Conservation (phyloP, 35 echinoderm and acorn worm genomes). For the Acanthaster planci region DNA sequence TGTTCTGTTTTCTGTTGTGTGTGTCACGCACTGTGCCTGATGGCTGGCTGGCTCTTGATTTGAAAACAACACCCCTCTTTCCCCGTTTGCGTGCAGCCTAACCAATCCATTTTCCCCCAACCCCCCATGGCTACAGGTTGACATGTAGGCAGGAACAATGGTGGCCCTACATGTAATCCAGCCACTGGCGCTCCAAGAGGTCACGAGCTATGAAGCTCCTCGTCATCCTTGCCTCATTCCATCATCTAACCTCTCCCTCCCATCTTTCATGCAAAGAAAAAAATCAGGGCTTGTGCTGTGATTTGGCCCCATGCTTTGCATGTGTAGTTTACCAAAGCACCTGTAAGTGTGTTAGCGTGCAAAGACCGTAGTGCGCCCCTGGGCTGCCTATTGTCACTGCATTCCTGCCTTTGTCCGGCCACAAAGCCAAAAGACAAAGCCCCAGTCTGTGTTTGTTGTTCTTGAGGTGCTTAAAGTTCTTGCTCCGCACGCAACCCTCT, state of each 20-base stretch:
- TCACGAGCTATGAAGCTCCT: background rate
- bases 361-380: background rate
- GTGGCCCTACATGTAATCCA: background rate
- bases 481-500: conserved; percentile 8
- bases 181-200: background rate
- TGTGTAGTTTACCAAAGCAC: conserved; percentile 19
- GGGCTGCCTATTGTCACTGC: background rate
- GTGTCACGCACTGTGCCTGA: no score
- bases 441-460: conserved; percentile 22
- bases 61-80: no score
- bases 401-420: conserved; percentile 11
- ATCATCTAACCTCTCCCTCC: background rate
- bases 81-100: no score
- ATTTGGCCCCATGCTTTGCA: background rate
- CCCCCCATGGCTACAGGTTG: background rate
- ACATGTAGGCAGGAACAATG: background rate
- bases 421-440: conserved; percentile 17
- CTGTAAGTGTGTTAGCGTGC: conserved; percentile 18
- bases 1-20: no score
- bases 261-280: background rate
- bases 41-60: no score
- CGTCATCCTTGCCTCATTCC: background rate
- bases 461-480: conserved; percentile 33
- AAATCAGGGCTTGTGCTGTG: background rate
- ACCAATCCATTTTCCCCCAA: background rate